Evolutionary conservation across 2,113 vertebrate species (phyloP).

Genomic region (Crotalus viridis): DNA sequence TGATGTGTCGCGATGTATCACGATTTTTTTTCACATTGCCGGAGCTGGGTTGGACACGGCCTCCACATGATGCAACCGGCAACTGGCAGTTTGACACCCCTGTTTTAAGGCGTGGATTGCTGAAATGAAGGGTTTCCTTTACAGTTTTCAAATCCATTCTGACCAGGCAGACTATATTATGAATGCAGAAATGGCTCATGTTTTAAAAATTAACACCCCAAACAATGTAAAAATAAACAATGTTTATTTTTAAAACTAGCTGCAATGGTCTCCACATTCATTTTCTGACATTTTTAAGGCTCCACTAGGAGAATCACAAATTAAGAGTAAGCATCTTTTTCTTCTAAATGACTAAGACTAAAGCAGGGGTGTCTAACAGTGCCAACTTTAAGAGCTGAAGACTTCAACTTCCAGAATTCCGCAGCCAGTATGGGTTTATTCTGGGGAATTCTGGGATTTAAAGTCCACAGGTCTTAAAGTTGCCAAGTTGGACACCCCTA

Average conservation of each 20-base stretch:
- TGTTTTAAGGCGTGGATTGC: too few species aligned
- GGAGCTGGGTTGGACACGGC: too few species aligned
- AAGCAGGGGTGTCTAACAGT: too few species aligned
- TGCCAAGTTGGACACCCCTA: background rate
- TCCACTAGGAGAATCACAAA: background rate
- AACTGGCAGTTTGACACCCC: too few species aligned
- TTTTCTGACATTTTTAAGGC: background rate
- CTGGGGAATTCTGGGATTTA: background rate
- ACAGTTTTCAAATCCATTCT: background rate
- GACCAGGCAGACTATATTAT: background rate
- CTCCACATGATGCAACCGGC: too few species aligned
- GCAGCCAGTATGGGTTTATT: too few species aligned
- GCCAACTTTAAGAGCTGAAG: too few species aligned
- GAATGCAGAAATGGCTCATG: background rate
- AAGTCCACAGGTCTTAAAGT: background rate
- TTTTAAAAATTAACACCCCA: too few species aligned
- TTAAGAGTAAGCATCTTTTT: background rate
- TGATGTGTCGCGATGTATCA: too few species aligned
- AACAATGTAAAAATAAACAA: too few species aligned
- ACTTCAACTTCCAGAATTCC: too few species aligned
- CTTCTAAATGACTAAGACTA: background rate
- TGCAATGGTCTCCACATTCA: background rate
- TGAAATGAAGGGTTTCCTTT: background rate
- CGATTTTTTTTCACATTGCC: too few species aligned
- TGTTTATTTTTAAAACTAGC: background rate